Evolutionary conservation across 1,140 invertebrate genomes (phyloP), one percentile per base, ranked within the genome.

Genomic region (Ptiloglossa arizonensis): DNA sequence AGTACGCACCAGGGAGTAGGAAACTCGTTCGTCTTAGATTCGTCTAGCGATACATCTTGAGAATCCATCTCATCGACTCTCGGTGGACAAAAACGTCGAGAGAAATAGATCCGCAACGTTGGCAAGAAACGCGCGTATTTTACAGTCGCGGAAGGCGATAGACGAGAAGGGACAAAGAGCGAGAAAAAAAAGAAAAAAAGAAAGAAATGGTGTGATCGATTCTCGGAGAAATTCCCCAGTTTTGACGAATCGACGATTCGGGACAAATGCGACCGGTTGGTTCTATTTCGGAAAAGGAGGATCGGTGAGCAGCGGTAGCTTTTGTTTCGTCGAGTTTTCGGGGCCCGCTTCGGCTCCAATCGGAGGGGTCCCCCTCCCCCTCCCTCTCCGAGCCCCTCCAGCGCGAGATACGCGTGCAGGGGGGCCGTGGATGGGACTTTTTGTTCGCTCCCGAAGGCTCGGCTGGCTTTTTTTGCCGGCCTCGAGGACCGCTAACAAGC

Each of bases 401-500:
- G 68, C 72, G 48, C 75, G 27, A 62, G 52, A 60, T 56, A 80
- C 72, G 79, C 79, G 83, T 82, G 75, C 54, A 75, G 59, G 70
- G 52, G 62, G 69, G 67, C 52, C 46, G 63, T 68, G 57, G 66
- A 81, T 66, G 72, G 56, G 50, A 72, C 32, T 81, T 80, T 79
- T 86, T 86, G 79, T 84, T 85, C 81, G 79, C 71, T 83, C 60
- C 32, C 48, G 66, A 63, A 75, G 81, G 73, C 81, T 72, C 81
- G 83, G 80, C 70, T 57, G 71, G 84, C 82, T 82, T 88, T 89
- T n/a, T 88, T 88, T 89, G 87, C 68, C 71, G 73, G 52, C 56
- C 72, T 41, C 76, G 74, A 60, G 52, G 83, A 73, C 82, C 85
- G 84, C 89, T 90, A 90, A 90, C 89, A 90, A 90, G 89, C 88